These are phyloP conservation scores for Nasonia longicornis DNA, from an alignment of 1,140 invertebrate species.

Conservation along the genomic window DNA sequence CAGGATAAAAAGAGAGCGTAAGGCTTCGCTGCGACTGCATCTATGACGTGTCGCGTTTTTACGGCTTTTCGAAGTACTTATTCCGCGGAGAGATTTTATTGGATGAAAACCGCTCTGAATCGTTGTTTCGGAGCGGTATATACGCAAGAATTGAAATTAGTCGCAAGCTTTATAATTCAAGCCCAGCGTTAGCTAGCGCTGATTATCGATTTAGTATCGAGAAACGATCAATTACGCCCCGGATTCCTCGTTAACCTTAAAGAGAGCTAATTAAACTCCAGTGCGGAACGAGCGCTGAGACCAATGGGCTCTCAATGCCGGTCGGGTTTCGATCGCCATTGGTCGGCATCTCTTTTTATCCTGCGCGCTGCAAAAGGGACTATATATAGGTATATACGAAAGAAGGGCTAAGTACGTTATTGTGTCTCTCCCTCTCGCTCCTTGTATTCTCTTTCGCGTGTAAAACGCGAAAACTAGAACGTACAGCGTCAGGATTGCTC, in stretches of 20 bases:
- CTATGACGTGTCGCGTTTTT: neutral
- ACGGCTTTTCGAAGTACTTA: neutral
- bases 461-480: conserved; percentile 16
- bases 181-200: too few relatives aligned
- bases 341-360: conserved; percentile 4
- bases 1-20: conserved; percentile 12
- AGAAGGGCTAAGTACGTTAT: conserved; percentile 6
- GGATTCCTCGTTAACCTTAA: neutral
- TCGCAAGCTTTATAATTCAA: too few relatives aligned
- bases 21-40: neutral
- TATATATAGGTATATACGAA: neutral
- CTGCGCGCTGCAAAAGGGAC: neutral
- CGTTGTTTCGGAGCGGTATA: too few relatives aligned
- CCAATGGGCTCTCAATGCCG: neutral
- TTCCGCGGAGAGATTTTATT: too few relatives aligned
- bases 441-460: neutral
- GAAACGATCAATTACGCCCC: neutral
- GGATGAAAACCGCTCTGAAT: too few relatives aligned
- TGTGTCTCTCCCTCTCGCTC: neutral
- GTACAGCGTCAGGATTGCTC: neutral
- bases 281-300: neutral
- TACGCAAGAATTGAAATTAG: too few relatives aligned
- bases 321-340: neutral
- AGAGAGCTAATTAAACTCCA: conserved; percentile 5
- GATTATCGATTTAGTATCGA: neutral